A percentile compares a stretch with the other conserved stretches of the same genome.
These are phyloP conservation scores for Magallana nippona DNA, from an alignment of 2,888 invertebrate genomes.

Conservation along the genomic window DNA sequence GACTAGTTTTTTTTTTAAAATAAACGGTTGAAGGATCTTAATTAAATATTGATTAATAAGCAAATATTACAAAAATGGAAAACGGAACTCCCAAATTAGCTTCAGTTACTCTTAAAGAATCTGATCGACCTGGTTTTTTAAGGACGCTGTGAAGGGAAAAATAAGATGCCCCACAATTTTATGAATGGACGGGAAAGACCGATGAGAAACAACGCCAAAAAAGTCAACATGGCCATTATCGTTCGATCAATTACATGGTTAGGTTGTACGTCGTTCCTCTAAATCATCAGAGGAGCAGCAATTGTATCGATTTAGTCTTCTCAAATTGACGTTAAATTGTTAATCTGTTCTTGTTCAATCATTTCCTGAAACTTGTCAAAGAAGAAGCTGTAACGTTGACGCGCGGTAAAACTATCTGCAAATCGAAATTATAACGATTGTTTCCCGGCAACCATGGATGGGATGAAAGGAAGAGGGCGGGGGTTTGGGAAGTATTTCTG, in stretches of 20 bases:
- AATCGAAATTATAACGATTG: neutral
- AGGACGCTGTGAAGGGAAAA: neutral
- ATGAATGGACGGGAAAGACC: neutral
- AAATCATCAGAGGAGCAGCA: neutral
- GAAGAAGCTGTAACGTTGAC: neutral
- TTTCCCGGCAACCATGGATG: neutral
- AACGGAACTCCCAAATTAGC: conserved; percentile 19
- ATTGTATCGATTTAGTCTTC: neutral
- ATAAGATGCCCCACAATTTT: neutral
- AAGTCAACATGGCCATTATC: conserved; percentile 19
- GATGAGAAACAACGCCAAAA: neutral
- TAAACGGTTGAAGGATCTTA: conserved; percentile 1
- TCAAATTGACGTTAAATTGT: conserved; percentile 24
- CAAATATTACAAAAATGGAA: conserved; percentile 22
- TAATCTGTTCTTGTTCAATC: conserved; percentile 7
- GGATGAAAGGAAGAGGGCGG: neutral
- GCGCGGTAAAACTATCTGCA: neutral
- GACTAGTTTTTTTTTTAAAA: neutral
- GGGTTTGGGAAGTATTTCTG: neutral
- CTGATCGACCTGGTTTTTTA: neutral
- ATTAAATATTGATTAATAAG: conserved; percentile 26
- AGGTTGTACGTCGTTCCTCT: neutral
- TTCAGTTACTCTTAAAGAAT: neutral
- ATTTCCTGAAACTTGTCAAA: conserved; percentile 8
- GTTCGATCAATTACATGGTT: neutral